phyloP scores from a whole-genome alignment of 2,113 vertebrate genomes.

The Triplophysa rosa region DNA sequence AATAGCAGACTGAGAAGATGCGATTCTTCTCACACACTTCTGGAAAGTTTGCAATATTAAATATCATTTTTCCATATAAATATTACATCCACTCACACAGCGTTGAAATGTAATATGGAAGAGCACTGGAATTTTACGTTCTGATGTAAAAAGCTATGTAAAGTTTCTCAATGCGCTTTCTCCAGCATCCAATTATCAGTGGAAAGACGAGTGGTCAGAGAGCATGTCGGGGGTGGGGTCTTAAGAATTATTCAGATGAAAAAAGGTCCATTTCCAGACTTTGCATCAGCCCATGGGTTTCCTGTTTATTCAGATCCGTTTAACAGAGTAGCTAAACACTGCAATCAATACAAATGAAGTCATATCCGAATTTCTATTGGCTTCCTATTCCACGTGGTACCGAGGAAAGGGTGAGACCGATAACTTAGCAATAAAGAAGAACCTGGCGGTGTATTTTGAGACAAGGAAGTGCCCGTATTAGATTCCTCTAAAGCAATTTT shows the following conservation, averaged over 20 bases:
- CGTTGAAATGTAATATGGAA: constrained; percentile 51
- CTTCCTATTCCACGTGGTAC: neutral
- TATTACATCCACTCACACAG: constrained; percentile 45
- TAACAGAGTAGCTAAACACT: constrained; percentile 6
- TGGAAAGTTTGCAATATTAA: constrained; percentile 51
- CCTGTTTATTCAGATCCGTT: neutral
- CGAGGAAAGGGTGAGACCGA: neutral
- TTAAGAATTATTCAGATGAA: constrained; percentile 24
- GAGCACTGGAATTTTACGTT: constrained; percentile 46
- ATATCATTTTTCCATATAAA: constrained; percentile 51
- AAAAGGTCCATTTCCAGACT: constrained; percentile 20
- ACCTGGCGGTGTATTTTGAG: constrained; percentile 2
- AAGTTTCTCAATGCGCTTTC: constrained; percentile 41
- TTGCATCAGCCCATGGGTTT: constrained; percentile 26
- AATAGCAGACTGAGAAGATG: neutral
- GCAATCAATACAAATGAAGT: constrained; percentile 39
- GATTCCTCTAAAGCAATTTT: constrained; percentile 41
- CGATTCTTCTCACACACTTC: constrained; percentile 47
- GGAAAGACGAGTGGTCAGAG: constrained; percentile 38
- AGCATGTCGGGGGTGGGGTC: neutral
- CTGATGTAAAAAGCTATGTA: constrained; percentile 48
- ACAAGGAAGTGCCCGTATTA: neutral
- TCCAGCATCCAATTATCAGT: constrained; percentile 52
- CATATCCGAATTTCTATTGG: constrained; percentile 15
- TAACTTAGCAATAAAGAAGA: constrained; percentile 5